A percentile compares a stretch with the other conserved stretches of the same genome.
Conservation (phyloP, 2,797 vertebrate genomes). For the Sebastes oblongus region DNA sequence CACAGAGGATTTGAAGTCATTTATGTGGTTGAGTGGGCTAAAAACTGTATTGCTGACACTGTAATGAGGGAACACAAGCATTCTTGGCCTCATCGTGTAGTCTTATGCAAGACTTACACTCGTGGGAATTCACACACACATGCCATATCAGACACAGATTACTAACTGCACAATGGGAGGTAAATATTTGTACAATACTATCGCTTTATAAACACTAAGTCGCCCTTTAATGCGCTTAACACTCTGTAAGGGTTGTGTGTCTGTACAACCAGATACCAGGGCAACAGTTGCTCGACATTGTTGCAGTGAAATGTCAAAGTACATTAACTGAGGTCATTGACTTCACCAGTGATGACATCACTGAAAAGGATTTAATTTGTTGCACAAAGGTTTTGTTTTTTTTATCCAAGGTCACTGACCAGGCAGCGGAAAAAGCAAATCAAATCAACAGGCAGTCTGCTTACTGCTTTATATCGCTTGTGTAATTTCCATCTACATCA, state of each 20-base stretch:
- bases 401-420: background rate
- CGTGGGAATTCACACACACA: slow-evolving; percentile 35
- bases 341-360: background rate
- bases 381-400: background rate
- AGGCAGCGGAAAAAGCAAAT: background rate
- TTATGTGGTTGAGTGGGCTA: slow-evolving; percentile 75
- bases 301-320: background rate
- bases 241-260: background rate
- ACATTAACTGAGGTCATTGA: background rate
- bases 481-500: background rate
- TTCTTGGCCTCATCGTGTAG: slow-evolving; percentile 48
- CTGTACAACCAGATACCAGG: background rate
- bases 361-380: background rate
- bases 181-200: slow-evolving; percentile 37
- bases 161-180: slow-evolving; percentile 20
- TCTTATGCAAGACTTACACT: slow-evolving; percentile 25
- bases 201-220: slow-evolving; percentile 16
- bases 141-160: slow-evolving; percentile 26
- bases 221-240: slow-evolving; percentile 35
- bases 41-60: slow-evolving; percentile 74
- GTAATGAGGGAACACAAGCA: slow-evolving; percentile 67
- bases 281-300: background rate
- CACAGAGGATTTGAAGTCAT: slow-evolving; percentile 75
- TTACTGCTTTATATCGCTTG: background rate
- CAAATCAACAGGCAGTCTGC: background rate